A percentile compares a stretch with the other conserved stretches of the same genome.
phyloP scores from a whole-genome alignment of 1,140 invertebrate species.

The Maconellicoccus hirsutus region DNA sequence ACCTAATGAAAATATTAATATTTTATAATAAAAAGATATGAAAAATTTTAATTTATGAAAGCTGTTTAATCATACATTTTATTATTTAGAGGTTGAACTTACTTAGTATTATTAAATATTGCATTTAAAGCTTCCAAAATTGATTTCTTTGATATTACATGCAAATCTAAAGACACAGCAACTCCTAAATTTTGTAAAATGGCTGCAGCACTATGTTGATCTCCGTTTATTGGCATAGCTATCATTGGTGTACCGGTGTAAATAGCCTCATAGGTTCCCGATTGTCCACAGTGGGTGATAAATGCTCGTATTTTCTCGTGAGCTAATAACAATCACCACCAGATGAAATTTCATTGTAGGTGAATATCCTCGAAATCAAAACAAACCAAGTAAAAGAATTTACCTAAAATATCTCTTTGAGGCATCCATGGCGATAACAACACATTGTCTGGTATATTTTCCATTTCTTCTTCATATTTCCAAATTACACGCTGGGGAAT shows the following conservation, averaged over 20 bases:
- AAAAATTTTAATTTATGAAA: too few species aligned
- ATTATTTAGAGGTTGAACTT: too few species aligned
- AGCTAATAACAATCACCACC: slow-evolving; percentile 32
- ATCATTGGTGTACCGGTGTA: slow-evolving; percentile 44
- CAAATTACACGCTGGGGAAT: slow-evolving; percentile 47
- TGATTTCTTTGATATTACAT: slow-evolving; percentile 34
- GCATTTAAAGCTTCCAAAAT: slow-evolving; percentile 30
- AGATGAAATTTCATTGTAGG: too few species aligned
- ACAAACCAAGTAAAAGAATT: slow-evolving; percentile 29
- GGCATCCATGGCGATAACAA: slow-evolving; percentile 48
- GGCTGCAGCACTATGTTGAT: slow-evolving; percentile 35
- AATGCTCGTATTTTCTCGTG: slow-evolving; percentile 43
- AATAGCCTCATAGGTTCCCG: slow-evolving; percentile 46
- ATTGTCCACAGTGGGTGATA: slow-evolving; percentile 48
- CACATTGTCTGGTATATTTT: slow-evolving; percentile 41
- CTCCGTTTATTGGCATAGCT: slow-evolving; percentile 35
- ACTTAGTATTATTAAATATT: not conserved
- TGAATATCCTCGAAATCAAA: not conserved
- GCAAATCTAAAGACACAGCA: slow-evolving; percentile 18
- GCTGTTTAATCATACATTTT: too few species aligned
- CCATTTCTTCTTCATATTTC: slow-evolving; percentile 46
- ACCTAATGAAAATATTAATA: slow-evolving; percentile 28
- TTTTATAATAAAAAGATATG: not conserved
- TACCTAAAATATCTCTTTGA: slow-evolving; percentile 45
- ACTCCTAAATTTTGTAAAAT: slow-evolving; percentile 14